These are phyloP conservation scores for Seriola quinqueradiata DNA, from an alignment of 2,113 vertebrate species.

Conservation along the genomic window DNA sequence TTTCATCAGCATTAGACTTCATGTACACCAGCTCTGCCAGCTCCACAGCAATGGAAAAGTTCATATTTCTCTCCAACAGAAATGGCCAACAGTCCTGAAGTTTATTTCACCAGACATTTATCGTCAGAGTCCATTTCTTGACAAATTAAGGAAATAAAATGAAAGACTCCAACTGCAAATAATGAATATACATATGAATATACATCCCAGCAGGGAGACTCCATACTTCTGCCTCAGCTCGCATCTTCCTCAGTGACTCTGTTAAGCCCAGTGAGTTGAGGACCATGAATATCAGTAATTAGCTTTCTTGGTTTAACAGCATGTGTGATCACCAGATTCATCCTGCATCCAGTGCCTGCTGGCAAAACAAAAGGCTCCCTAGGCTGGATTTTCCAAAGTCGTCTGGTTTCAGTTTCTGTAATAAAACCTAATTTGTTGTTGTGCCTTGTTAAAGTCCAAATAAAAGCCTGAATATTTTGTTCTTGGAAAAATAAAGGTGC, in stretches of 20 bases:
- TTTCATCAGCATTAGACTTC: constrained; percentile 58
- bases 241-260: constrained; percentile 48
- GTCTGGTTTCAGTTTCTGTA: constrained; percentile 62
- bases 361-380: constrained; percentile 64
- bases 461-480: constrained; percentile 74
- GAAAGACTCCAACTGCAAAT: constrained; percentile 44
- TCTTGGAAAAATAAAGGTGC: constrained; percentile 68
- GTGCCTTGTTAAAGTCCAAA: constrained; percentile 75
- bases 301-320: constrained; percentile 69
- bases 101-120: constrained; percentile 34
- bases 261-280: constrained; percentile 50
- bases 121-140: constrained; percentile 30
- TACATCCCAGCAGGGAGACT: constrained; percentile 42
- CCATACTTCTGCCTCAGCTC: constrained; percentile 37
- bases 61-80: constrained; percentile 41
- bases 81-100: constrained; percentile 12
- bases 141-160: constrained; percentile 46
- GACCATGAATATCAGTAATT: constrained; percentile 72
- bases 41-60: constrained; percentile 21
- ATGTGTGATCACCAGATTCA: constrained; percentile 64
- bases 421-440: constrained; percentile 78
- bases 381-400: constrained; percentile 61
- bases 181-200: constrained; percentile 40
- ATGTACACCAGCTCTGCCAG: constrained; percentile 30
- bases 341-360: constrained; percentile 48